Percentiles rank a stretch among this genome's conserved stretches.
Evolutionary conservation across 2,888 invertebrate species (phyloP).

Genomic region (Dastarcus helophoroides): DNA sequence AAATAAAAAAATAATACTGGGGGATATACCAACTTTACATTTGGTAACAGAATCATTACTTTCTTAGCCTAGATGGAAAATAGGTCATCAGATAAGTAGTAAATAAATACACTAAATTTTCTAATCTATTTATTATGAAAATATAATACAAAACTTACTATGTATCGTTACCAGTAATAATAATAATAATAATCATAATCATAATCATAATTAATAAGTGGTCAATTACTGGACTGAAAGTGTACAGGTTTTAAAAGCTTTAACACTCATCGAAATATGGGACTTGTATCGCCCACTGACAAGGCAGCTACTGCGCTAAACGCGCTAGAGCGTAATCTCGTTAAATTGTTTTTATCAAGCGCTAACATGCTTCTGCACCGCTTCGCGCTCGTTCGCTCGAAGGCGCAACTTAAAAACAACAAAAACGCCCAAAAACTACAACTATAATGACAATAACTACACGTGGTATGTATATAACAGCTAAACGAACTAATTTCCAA

Average conservation of each 20-base stretch:
- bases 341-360: too few relatives aligned
- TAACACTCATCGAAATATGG: not conserved
- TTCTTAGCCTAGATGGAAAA: too few relatives aligned
- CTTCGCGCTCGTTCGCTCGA: too few relatives aligned
- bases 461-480: too few relatives aligned
- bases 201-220: constrained; percentile 32
- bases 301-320: not conserved
- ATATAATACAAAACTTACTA: constrained; percentile 43
- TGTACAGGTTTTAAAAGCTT: constrained; percentile 34
- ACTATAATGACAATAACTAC: too few relatives aligned
- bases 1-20: too few relatives aligned
- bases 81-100: not conserved
- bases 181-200: constrained; percentile 19
- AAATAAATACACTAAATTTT: constrained; percentile 24
- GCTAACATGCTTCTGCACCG: constrained; percentile 2
- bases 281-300: not conserved
- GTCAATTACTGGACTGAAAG: constrained; percentile 39
- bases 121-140: constrained; percentile 42
- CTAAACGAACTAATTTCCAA: too few relatives aligned
- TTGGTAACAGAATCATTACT: too few relatives aligned
- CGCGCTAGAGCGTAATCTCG: constrained; percentile 1
- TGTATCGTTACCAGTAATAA: constrained; percentile 34
- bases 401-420: too few relatives aligned
- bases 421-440: too few relatives aligned
- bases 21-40: too few relatives aligned